Evolutionary conservation across 2,797 vertebrate genomes (phyloP), one percentile per base, ranked within the genome.

Genomic region (Cynopterus sphinx): DNA sequence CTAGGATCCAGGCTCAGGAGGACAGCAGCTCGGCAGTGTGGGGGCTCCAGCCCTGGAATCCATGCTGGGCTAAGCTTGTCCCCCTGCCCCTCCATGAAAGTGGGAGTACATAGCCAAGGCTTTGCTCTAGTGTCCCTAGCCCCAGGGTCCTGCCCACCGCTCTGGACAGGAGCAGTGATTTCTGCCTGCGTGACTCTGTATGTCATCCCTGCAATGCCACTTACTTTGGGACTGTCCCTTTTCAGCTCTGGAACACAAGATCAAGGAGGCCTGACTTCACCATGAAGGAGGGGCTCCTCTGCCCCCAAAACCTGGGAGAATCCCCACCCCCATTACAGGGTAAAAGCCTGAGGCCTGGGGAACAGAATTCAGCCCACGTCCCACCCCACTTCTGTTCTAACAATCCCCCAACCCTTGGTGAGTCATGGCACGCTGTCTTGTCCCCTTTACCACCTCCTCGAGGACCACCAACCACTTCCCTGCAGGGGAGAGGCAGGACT

Each of bases 381-480:
- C 49, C 61, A 49, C 68, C 86, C 55, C 43, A 51, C 71, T 82
- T 78, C 55, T 90, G 39, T 74, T 91, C 79, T 82, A 61, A 94
- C n/a, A 39, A 49, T n/a, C 26, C 79, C 81, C 63, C 41, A 5
- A 46, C 39, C 75, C 78, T 67, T 22, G 21, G 17, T 82, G n/a
- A 95, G 55, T 93, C 81, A 88, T 13, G 21, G 10, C 24, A 4
- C 0, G 46, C 43, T 1, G 46, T 63, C 84, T 75, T 49, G 22
- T 65, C 63, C 31, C 12, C 77, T 43, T 9, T 39, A 57, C 36
- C 77, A 49, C 92, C 36, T 11, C 61, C 67, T 65, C 73, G 51
- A 36, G 68, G 87, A 67, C 73, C 81, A 24, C 26, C 0, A 0
- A 21, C 63, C 3, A 17, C 63, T 3, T 12, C 70, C 19, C 51